Evolutionary conservation across 1,140 invertebrate genomes (phyloP).

Genomic region (fruit fly (Drosophila melanogaster)): Release_6_plus_ISO1_MT NT_033777.3:15406501-15407000

Average conservation of each 20-base stretch:
- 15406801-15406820: background rate
- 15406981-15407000: background rate
- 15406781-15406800: background rate
- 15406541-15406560: constrained; percentile 40
- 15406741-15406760: background rate
- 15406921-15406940: constrained; percentile 43
- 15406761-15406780: too few species aligned
- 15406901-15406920: constrained; percentile 74
- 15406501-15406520: constrained; percentile 30
- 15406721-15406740: background rate
- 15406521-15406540: constrained; percentile 36
- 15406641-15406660: constrained; percentile 18
- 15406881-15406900: constrained; percentile 41
- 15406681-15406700: constrained; percentile 10
- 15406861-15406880: background rate
- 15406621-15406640: constrained; percentile 18
- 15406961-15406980: constrained; percentile 15
- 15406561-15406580: constrained; percentile 12
- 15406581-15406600: constrained; percentile 2
- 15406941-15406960: constrained; percentile 4
- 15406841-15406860: background rate
- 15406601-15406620: constrained; percentile 26
- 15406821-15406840: background rate
- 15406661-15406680: constrained; percentile 14
- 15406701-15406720: background rate